phyloP scores from a whole-genome alignment of 2,797 vertebrate genomes.

The Rhodeus uyekii region DNA sequence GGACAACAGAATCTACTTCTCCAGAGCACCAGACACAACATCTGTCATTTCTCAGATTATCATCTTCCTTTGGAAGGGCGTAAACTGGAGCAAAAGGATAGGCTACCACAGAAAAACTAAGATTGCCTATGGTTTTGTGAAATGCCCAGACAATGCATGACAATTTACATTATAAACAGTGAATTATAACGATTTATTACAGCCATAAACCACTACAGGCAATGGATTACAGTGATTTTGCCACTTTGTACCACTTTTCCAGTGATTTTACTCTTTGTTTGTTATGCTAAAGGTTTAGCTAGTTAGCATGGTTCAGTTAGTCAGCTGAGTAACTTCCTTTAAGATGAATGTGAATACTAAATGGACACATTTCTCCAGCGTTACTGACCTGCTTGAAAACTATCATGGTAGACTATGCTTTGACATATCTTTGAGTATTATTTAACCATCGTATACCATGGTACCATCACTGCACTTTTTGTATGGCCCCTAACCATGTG shows the following conservation, averaged over 20 bases:
- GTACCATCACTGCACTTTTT: background rate
- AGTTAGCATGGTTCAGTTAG: background rate
- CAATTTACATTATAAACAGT: background rate
- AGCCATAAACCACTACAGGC: background rate
- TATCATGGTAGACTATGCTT: background rate
- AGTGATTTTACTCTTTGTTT: too few species aligned
- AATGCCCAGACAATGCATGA: background rate
- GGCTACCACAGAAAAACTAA: background rate
- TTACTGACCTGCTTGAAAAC: background rate
- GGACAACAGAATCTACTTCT: background rate
- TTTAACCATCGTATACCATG: background rate
- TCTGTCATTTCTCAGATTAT: constrained; percentile 8
- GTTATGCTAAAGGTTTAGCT: background rate
- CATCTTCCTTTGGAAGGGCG: constrained; percentile 29
- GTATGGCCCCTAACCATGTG: background rate
- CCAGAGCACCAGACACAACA: constrained; percentile 6
- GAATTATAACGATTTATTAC: background rate
- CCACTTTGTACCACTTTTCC: background rate
- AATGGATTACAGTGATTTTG: background rate
- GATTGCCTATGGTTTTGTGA: background rate
- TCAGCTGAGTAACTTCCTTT: background rate
- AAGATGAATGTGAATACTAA: background rate
- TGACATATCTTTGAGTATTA: background rate
- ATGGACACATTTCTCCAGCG: too few species aligned
- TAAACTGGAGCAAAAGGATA: constrained; percentile 20